phyloP scores from a whole-genome alignment of 2,797 vertebrate genomes.

The Gastrophryne carolinensis region DNA sequence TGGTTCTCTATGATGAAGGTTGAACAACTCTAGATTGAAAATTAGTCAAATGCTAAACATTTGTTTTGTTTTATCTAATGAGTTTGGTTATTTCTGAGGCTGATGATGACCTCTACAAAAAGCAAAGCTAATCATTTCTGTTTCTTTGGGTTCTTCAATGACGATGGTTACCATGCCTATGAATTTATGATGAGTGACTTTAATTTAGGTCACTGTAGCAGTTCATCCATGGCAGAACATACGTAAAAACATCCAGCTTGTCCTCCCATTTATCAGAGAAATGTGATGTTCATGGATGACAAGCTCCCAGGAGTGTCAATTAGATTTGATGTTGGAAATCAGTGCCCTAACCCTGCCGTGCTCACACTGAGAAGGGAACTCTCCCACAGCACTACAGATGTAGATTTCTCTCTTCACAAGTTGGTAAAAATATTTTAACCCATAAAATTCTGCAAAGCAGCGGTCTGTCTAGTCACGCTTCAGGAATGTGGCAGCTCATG shows the following conservation, averaged over 20 bases:
- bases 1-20: no score
- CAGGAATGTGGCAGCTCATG: neutral
- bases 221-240: neutral
- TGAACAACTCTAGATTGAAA: no score
- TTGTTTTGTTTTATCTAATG: no score
- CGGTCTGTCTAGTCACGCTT: neutral
- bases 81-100: no score
- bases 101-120: no score
- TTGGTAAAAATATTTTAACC: neutral
- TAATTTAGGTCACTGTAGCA: neutral
- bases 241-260: conserved; percentile 15
- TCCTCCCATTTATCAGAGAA: conserved; percentile 38
- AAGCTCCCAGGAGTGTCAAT: conserved; percentile 50
- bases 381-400: conserved; percentile 44
- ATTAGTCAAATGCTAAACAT: no score
- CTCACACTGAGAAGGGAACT: conserved; percentile 39
- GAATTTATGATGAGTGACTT: neutral
- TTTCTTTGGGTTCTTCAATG: neutral
- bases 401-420: conserved; percentile 27
- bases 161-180: neutral
- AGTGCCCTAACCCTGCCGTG: conserved; percentile 46
- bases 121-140: no score
- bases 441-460: neutral
- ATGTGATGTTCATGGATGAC: conserved; percentile 41
- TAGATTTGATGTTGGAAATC: conserved; percentile 53